Conservation (phyloP, 1,140 invertebrate species). For the Daktulosphaira vitifoliae region DNA sequence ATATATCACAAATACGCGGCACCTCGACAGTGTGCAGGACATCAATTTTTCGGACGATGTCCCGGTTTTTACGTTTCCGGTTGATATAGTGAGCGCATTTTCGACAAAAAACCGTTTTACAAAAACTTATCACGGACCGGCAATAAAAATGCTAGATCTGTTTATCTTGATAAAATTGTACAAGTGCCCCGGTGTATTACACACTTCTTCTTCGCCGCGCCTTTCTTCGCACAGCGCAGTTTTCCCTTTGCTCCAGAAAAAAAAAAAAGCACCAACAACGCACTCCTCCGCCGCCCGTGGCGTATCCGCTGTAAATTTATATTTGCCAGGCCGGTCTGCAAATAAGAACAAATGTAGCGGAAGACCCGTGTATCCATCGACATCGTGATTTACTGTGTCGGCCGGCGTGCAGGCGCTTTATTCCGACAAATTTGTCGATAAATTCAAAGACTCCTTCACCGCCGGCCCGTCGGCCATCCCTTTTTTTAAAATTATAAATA, state of each 20-base stretch:
- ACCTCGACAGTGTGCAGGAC: neutral
- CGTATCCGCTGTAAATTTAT: conserved; percentile 23
- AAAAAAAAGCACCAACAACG: neutral
- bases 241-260: neutral
- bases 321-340: conserved; percentile 32
- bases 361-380: conserved; percentile 33
- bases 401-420: neutral
- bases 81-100: conserved; percentile 13
- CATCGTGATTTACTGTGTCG: conserved; percentile 26
- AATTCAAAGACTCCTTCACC: conserved; percentile 3
- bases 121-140: conserved; percentile 32
- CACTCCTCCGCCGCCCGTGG: conserved; percentile 2
- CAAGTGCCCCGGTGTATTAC: conserved; percentile 13
- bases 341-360: conserved; percentile 34
- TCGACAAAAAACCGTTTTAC: conserved; percentile 20
- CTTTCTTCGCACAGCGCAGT: neutral
- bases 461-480: neutral
- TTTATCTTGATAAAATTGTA: conserved; percentile 34
- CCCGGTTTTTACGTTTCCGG: conserved; percentile 10
- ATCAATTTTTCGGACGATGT: conserved; percentile 24
- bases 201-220: neutral
- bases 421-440: conserved; percentile 31
- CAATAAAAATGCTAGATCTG: conserved; percentile 33
- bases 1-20: too few species aligned
- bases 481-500: neutral